These are phyloP conservation scores for Philypnodon macrostomus DNA, from an alignment of 2,797 vertebrate species.

Conservation along the genomic window DNA sequence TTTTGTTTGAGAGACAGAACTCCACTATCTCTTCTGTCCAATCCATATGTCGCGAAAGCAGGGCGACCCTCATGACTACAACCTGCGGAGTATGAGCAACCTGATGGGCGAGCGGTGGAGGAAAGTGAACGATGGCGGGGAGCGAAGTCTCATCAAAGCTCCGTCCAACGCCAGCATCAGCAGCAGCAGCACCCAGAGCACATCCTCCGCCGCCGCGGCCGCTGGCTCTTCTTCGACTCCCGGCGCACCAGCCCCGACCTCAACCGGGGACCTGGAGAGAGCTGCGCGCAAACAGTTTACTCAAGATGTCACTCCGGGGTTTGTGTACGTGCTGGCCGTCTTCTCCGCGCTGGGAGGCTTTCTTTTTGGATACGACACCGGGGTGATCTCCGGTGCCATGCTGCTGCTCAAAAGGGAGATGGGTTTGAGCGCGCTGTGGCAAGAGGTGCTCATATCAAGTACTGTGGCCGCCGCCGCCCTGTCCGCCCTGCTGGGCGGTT, in stretches of 20 bases:
- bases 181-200: conserved; percentile 64
- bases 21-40: conserved; percentile 34
- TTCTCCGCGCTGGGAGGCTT: conserved; percentile 96
- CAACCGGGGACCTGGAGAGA: conserved; percentile 86
- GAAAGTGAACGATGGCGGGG: conserved; percentile 79
- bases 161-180: conserved; percentile 82
- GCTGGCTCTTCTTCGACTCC: conserved; percentile 17
- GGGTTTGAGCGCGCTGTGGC: conserved; percentile 88
- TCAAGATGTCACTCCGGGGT: conserved; percentile 87
- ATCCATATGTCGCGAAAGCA: conserved; percentile 91
- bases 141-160: conserved; percentile 82
- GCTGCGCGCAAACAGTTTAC: conserved; percentile 95
- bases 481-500: conserved; percentile 87
- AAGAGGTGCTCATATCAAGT: conserved; percentile 92
- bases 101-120: conserved; percentile 92
- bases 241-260: conserved; percentile 38
- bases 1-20: conserved; percentile 23
- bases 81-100: conserved; percentile 90
- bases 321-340: conserved; percentile 87
- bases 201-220: conserved; percentile 26
- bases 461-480: conserved; percentile 91
- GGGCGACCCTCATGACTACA: conserved; percentile 91
- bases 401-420: conserved; percentile 90
- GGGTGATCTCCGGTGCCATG: conserved; percentile 95
- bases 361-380: conserved; percentile 95